A percentile compares a stretch with the other conserved stretches of the same genome.
Conservation (phyloP, 2,888 invertebrate genomes). For the Escarpia spicata region DNA sequence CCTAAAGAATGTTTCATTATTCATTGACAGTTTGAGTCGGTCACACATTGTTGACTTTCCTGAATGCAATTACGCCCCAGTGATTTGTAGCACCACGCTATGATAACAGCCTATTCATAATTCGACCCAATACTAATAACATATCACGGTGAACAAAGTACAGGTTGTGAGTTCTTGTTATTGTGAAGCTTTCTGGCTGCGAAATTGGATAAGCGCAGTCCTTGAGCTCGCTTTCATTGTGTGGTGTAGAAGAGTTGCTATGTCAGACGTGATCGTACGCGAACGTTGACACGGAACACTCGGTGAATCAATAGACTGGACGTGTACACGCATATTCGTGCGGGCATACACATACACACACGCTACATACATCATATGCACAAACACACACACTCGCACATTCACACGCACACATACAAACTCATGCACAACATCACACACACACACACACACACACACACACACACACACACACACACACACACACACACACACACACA, state of each 20-base stretch:
- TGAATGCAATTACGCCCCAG: not conserved
- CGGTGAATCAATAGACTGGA: not conserved
- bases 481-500: not conserved
- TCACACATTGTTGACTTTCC: not conserved
- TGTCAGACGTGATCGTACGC: not conserved
- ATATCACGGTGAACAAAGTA: slow-evolving; percentile 44
- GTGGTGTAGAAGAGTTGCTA: not conserved
- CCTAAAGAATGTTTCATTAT: not conserved
- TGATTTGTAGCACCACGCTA: not conserved
- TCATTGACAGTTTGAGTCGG: not conserved
- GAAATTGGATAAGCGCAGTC: not conserved
- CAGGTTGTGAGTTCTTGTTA: not conserved
- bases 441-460: too few relatives aligned
- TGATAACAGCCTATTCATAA: not conserved
- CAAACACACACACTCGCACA: too few relatives aligned
- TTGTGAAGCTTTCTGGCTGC: not conserved
- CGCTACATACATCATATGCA: not conserved
- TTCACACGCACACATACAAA: too few relatives aligned
- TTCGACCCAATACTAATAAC: not conserved
- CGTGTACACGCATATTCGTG: too few relatives aligned
- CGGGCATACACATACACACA: not conserved
- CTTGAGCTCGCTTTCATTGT: not conserved
- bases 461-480: not conserved
- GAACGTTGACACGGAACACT: not conserved
- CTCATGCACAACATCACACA: too few relatives aligned